A percentile compares a stretch with the other conserved stretches of the same genome.
Conservation (phyloP, 2,888 invertebrate genomes). For the Oligia strigilis region DNA sequence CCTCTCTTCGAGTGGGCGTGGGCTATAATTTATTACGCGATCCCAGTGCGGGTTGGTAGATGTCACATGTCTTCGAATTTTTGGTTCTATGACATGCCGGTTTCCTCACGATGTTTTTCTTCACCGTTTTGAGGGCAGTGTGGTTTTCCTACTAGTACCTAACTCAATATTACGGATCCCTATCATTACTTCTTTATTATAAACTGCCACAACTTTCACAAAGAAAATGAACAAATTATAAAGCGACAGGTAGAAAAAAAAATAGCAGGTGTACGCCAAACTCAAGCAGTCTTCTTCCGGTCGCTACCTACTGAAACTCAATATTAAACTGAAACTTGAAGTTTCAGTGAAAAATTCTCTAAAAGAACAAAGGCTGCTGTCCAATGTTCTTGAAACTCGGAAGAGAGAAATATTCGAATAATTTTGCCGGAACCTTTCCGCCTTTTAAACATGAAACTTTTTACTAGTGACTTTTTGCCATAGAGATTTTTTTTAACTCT, state of each 20-base stretch:
- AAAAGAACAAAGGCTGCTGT: conserved; percentile 81
- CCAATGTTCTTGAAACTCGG: conserved; percentile 63
- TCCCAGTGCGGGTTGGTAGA: background rate
- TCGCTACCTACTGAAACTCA: conserved; percentile 69
- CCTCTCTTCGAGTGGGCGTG: background rate
- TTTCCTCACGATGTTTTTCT: background rate
- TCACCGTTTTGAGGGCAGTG: background rate
- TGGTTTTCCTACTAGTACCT: no score
- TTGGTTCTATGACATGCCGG: background rate
- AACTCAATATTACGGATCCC: background rate
- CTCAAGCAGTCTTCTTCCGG: conserved; percentile 58
- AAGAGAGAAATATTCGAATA: conserved; percentile 79
- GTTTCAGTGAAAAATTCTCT: conserved; percentile 76
- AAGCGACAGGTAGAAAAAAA: conserved; percentile 38
- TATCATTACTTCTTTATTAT: background rate
- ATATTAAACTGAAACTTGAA: conserved; percentile 75
- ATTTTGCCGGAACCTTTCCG: conserved; percentile 73
- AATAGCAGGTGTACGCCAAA: conserved; percentile 68
- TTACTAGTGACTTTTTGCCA: conserved; percentile 13
- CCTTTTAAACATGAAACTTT: conserved; percentile 45
- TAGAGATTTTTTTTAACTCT: background rate
- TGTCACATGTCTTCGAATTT: background rate
- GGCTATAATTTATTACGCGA: background rate
- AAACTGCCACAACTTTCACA: conserved; percentile 18
- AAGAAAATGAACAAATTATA: conserved; percentile 47